Conservation (phyloP, 2,797 vertebrate genomes). For the Craterocephalus amniculus region DNA sequence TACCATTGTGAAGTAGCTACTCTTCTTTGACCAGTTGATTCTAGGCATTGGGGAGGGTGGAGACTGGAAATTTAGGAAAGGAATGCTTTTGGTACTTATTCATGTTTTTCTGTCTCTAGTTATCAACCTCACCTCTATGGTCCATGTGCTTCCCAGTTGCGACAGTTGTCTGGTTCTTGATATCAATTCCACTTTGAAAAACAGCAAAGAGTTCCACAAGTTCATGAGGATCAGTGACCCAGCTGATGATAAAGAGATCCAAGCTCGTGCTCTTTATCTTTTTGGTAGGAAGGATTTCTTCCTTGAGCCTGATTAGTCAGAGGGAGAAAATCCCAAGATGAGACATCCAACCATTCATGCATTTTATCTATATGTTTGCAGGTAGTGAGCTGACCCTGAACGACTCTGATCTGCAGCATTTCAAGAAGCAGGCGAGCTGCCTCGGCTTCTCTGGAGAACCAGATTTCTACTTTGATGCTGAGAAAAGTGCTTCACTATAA, state of each 20-base stretch:
- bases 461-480: conserved; percentile 19
- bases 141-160: conserved; percentile 19
- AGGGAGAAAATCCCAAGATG: fast-evolving
- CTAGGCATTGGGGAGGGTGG: no score
- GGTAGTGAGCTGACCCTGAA: conserved; percentile 1
- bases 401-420: conserved; percentile 41
- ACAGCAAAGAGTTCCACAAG: fast-evolving
- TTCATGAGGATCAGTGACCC: fast-evolving
- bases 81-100: not conserved
- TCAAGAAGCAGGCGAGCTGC: conserved; percentile 59
- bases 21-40: no score
- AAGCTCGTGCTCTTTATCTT: not conserved
- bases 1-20: no score
- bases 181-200: not conserved
- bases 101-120: conserved; percentile 16
- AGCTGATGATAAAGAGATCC: fast-evolving
- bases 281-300: conserved; percentile 33
- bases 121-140: fast-evolving
- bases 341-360: fast-evolving
- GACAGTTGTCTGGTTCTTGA: not conserved
- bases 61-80: no score
- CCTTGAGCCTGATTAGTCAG: fast-evolving
- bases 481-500: conserved; percentile 39
- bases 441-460: conserved; percentile 44
- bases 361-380: conserved; percentile 10